These are phyloP conservation scores for Nephrotoma appendiculata DNA, from an alignment of 2,888 invertebrate species.

Conservation along the genomic window DNA sequence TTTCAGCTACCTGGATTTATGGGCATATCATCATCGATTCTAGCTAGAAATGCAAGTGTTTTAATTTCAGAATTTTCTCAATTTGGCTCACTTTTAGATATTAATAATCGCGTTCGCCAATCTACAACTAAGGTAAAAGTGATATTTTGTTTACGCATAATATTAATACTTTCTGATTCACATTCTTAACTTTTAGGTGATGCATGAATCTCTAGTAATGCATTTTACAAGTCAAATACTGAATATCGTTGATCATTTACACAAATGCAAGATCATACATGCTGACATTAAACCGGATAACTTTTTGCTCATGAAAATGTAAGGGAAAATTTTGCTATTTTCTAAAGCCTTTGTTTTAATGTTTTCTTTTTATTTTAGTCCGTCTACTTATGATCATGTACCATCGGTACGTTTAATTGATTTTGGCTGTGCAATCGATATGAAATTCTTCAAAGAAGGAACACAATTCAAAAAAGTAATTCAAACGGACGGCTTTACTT, in stretches of 20 bases:
- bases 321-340: constrained; percentile 25
- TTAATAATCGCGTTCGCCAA: constrained; percentile 60
- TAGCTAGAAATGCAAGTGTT: constrained; percentile 70
- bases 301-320: constrained; percentile 67
- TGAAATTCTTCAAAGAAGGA: constrained; percentile 67
- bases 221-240: constrained; percentile 76
- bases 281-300: constrained; percentile 96
- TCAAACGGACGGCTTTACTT: constrained; percentile 69
- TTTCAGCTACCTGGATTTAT: constrained; percentile 56
- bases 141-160: not conserved
- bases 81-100: constrained; percentile 69
- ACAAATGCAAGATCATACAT: constrained; percentile 80
- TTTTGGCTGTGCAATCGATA: constrained; percentile 90
- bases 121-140: constrained; percentile 44
- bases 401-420: constrained; percentile 79
- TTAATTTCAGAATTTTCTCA: constrained; percentile 72
- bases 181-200: constrained; percentile 26
- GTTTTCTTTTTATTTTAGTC: constrained; percentile 27
- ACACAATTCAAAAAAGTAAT: constrained; percentile 60
- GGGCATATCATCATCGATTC: constrained; percentile 63
- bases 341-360: not conserved
- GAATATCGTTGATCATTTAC: constrained; percentile 69
- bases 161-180: not conserved
- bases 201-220: constrained; percentile 61
- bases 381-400: constrained; percentile 46